These are phyloP conservation scores for Oryzias melastigma DNA, from an alignment of 2,113 vertebrate species.

Conservation along the genomic window DNA sequence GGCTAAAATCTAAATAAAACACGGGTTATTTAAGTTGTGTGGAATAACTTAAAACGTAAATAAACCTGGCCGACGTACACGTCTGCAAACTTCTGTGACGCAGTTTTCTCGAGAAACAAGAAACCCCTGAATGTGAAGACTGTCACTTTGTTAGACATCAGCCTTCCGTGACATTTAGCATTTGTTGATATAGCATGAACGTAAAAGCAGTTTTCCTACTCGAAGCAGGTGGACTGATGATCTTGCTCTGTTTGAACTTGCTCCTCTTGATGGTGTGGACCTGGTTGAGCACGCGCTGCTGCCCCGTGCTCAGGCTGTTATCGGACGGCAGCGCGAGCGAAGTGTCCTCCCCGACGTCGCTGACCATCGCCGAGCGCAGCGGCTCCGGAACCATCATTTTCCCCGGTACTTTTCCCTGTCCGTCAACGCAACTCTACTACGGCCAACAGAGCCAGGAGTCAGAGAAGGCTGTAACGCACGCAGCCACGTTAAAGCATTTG, in stretches of 20 bases:
- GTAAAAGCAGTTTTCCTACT: constrained; percentile 36
- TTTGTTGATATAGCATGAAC: too few relatives aligned
- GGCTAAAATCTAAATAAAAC: too few relatives aligned
- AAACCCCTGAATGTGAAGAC: too few relatives aligned
- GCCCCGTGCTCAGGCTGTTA: constrained; percentile 51
- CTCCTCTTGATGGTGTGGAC: constrained; percentile 72
- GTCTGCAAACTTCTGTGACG: neutral
- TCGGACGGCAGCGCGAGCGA: constrained; percentile 77
- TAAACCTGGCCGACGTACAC: too few relatives aligned
- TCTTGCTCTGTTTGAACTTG: constrained; percentile 53
- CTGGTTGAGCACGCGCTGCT: constrained; percentile 72
- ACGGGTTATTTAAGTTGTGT: too few relatives aligned
- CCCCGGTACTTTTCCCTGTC: neutral
- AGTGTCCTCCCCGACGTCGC: constrained; percentile 64
- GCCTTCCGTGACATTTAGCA: too few relatives aligned
- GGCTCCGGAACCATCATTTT: constrained; percentile 65
- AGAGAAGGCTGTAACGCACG: neutral
- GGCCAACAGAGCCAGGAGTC: neutral
- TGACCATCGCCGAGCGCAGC: constrained; percentile 53
- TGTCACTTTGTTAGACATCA: too few relatives aligned
- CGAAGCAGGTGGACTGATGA: constrained; percentile 23
- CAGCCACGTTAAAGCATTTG: too few relatives aligned
- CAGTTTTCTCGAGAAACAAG: neutral
- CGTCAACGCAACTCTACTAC: neutral
- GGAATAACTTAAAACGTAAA: too few relatives aligned